Evolutionary conservation across 1,140 invertebrate species (phyloP), one percentile per base, ranked within the genome.

Genomic region (Bombyx mori): DNA sequence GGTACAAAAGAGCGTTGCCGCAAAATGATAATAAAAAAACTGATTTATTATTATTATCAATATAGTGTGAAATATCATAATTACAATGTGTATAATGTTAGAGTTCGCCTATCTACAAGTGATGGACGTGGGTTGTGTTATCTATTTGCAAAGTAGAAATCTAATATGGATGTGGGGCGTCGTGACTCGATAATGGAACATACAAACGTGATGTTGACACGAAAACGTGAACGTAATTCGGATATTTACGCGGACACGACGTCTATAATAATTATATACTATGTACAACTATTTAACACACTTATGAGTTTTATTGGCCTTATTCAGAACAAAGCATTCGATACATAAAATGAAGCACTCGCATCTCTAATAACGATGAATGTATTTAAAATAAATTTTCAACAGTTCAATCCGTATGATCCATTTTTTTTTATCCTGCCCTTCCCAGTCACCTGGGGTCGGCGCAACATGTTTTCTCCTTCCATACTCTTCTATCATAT

Each of bases 171-270:
- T 66, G 60, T 69, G 62, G 69, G 68, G 63, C 63, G 62, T 63
- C 63, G 67, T 62, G 64, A 64, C 63, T 56, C 58, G 68, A 69
- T 70, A 75, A 69, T 70, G 62, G 64, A 63, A 66, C 65, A 59
- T 68, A 52, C 60, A 63, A 72, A 67, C 62, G 58, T 65, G 58
- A 67, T 63, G 65, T 66, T 62, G 60, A 66, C 65, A 65, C 56
- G 65, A 64, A 66, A 70, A 68, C 62, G 57, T 68, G 63, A 61
- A 63, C 35, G 54, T 54, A 57, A 73, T 66, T 59, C 61, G 60
- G 42, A 62, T 63, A 54, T 64, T 56, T 62, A 56, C 60, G 65
- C 58, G 45, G 52, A 58, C 44, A 46, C 44, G 44, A 56, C 12
- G 54, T 42, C 53, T 18, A 18, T 18, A 47, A 12, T 57, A 56